Conservation (phyloP, 2,888 invertebrate genomes). For the Caenorhabditis sp. region DNA sequence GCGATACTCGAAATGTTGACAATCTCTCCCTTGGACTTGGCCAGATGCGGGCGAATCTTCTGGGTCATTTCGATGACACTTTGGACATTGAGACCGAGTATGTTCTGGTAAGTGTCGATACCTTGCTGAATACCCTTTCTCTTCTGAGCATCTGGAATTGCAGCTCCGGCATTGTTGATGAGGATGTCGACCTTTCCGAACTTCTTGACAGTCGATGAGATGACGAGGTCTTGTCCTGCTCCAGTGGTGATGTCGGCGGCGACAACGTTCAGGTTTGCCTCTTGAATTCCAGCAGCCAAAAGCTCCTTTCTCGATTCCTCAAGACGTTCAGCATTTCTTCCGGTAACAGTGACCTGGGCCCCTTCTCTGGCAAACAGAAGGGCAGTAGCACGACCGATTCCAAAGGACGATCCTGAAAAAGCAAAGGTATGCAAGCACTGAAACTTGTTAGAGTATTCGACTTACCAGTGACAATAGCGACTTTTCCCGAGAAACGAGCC, state of each 20-base stretch:
- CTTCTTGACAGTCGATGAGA: constrained; percentile 48
- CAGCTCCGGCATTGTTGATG: constrained; percentile 26
- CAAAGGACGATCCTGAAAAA: constrained; percentile 60
- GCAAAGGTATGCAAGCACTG: no score
- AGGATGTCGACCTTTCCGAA: constrained; percentile 54
- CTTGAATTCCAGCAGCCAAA: constrained; percentile 27
- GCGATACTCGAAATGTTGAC: constrained; percentile 47
- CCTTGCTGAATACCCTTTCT: constrained; percentile 10
- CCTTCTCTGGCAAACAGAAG: constrained; percentile 65
- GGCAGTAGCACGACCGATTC: constrained; percentile 66
- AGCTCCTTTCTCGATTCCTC: constrained; percentile 41
- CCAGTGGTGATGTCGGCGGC: constrained; percentile 43
- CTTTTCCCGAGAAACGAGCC: neutral
- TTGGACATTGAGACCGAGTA: constrained; percentile 25
- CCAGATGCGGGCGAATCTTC: constrained; percentile 29
- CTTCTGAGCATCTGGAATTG: constrained; percentile 21
- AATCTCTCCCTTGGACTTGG: constrained; percentile 39
- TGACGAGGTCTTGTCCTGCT: constrained; percentile 42
- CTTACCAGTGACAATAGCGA: neutral
- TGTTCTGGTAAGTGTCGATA: constrained; percentile 29
- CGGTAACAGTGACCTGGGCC: constrained; percentile 63
- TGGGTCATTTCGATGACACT: constrained; percentile 54
- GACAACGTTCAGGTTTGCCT: constrained; percentile 16
- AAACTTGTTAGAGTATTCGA: no score
- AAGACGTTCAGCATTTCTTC: constrained; percentile 57